A percentile compares a stretch with the other conserved stretches of the same genome.
These are phyloP conservation scores for Tenthredo scrophulariae DNA, from an alignment of 2,888 invertebrate genomes.

Conservation along the genomic window DNA sequence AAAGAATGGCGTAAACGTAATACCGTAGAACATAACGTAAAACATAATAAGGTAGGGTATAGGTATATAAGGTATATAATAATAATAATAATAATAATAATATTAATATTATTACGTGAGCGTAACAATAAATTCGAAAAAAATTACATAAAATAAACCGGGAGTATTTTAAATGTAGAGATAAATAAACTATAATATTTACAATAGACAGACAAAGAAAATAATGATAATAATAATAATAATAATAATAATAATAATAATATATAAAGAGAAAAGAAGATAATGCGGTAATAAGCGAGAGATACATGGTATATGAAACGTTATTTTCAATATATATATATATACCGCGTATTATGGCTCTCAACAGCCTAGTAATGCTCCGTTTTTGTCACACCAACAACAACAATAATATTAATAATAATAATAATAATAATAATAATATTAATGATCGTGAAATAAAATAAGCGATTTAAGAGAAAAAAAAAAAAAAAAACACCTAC, in stretches of 20 bases:
- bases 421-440: conserved; percentile 25
- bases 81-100: conserved; percentile 24
- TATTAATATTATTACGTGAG: conserved; percentile 17
- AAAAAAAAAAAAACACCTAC: not conserved
- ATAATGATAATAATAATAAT: conserved; percentile 45
- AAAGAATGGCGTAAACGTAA: conserved; percentile 66
- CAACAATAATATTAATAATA: not conserved
- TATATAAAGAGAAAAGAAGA: conserved; percentile 55
- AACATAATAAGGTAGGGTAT: conserved; percentile 42
- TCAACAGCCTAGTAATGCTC: conserved; percentile 32
- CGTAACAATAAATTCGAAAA: conserved; percentile 7
- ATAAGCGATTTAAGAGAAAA: not conserved
- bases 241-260: conserved; percentile 48
- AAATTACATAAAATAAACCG: conserved; percentile 57
- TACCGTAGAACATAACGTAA: conserved; percentile 31
- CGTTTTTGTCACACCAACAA: not conserved
- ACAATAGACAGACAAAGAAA: conserved; percentile 62
- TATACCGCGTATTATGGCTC: not conserved
- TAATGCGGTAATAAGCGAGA: conserved; percentile 51
- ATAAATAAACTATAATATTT: conserved; percentile 63
- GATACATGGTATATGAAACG: conserved; percentile 35
- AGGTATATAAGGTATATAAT: conserved; percentile 12
- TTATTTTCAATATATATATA: not conserved
- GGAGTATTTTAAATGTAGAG: conserved; percentile 58
- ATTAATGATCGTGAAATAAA: conserved; percentile 29